Conservation (phyloP, 2,888 invertebrate genomes). For the Uloborus plumipes region DNA sequence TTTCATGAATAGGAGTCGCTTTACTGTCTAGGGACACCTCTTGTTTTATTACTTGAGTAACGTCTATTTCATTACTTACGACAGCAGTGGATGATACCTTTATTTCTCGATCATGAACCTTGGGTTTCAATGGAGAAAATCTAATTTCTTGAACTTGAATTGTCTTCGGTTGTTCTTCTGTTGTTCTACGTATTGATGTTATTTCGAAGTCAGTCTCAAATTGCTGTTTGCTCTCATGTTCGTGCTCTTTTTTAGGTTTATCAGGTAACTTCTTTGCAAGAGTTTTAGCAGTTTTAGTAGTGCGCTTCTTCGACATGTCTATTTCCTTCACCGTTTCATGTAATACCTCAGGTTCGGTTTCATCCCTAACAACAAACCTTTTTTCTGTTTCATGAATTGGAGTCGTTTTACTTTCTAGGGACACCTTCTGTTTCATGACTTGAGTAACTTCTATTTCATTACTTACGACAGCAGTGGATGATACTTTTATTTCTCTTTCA, state of each 20-base stretch:
- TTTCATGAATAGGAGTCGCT: slow-evolving; percentile 33
- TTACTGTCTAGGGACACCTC: slow-evolving; percentile 55
- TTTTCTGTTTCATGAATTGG: slow-evolving; percentile 38
- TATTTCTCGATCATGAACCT: slow-evolving; percentile 45
- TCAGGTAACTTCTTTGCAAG: slow-evolving; percentile 32
- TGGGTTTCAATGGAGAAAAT: slow-evolving; percentile 29
- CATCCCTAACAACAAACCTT: slow-evolving; percentile 5
- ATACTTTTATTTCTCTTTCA: slow-evolving; percentile 43
- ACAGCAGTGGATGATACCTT: slow-evolving; percentile 35
- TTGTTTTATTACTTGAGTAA: slow-evolving; percentile 40
- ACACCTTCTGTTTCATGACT: slow-evolving; percentile 42
- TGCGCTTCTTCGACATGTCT: background rate
- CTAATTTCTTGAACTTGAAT: slow-evolving; percentile 14
- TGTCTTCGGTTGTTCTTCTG: slow-evolving; percentile 11
- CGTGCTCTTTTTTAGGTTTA: slow-evolving; percentile 47
- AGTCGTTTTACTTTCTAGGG: slow-evolving; percentile 53
- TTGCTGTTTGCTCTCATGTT: slow-evolving; percentile 26
- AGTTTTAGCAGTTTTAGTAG: slow-evolving; percentile 4
- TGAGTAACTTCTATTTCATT: slow-evolving; percentile 48
- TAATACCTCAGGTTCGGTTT: background rate
- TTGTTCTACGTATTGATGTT: slow-evolving; percentile 34
- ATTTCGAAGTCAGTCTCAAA: slow-evolving; percentile 38
- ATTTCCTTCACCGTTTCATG: background rate
- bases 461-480: slow-evolving; percentile 36
- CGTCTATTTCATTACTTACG: slow-evolving; percentile 47